Evolutionary conservation across 2,113 vertebrate genomes (phyloP), one percentile per base, ranked within the genome.

Genomic region (cat (Felis catus)): DNA sequence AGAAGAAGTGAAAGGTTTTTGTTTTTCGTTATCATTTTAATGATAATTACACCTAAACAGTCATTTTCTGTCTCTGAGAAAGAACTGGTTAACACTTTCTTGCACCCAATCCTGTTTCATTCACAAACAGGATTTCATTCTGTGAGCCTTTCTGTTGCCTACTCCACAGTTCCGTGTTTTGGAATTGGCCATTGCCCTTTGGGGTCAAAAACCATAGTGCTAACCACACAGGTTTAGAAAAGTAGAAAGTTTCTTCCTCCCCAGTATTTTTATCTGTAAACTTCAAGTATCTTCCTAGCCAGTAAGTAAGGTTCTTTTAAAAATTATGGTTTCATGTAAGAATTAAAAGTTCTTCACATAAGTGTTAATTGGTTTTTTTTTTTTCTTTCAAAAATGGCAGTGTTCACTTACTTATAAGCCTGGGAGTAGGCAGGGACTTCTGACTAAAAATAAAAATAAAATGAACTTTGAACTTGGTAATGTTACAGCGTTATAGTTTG

Each of bases 401-500:
- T 68, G 18, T 82, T 92, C 39, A 19, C 2, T 12, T 94, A 31
- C 95, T 88, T 94, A 73, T 89, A 92, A 95, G 70, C 63, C 31
- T 95, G 23, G 63, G 18, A 87, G 7, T 16, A 68, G 7, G 53
- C 25, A 73, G n/a, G 23, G 65, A 31, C 45, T 81, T 70, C 73
- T 61, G 45, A 33, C 16, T 96, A 19, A 53, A 81, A 94, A 70
- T 80, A 33, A 68, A 82, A 94, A 70, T n/a, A 48, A n/a, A 21
- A 21, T 87, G 61, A 96, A 71, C 88, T 85, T 79, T 96, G 78
- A 92, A 78, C 33, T 13, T 79, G 21, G 16, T 61, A 58, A 31
- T 65, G 33, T 73, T 66, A 66, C 91, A 94, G 74, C 80, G 84
- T 86, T 92, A 21, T 63, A 73, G 58, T 91, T 96, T 92, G 33